Evolutionary conservation across 2,113 vertebrate species (phyloP), one percentile per base, ranked within the genome.

Genomic region (Mormoops blainvillei): DNA sequence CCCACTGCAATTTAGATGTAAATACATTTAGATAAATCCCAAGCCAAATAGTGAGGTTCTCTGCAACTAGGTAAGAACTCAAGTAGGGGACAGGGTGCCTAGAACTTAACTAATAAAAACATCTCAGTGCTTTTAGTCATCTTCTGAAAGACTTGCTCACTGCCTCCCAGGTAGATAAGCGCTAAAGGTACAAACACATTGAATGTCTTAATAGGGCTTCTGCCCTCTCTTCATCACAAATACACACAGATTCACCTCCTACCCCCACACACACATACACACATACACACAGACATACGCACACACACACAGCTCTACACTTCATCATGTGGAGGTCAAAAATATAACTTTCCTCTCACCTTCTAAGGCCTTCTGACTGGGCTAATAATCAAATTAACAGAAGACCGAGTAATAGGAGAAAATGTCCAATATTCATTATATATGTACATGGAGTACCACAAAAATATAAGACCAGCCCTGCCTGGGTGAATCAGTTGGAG

Each of bases 241-340:
- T 80, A 70, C 18, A 93, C 16, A 73, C 14, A 56, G 38, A 78
- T 43, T 76, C 28, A 76, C 56, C 22, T 5, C 22, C 38, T 26
- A 68, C 15, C n/a, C 1, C 2, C 1, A 26, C 4, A 41, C 2
- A 33, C 4, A 2, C 28, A 2, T 7, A 7, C 41, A 43, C 11
- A 85, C 38, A 87, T 16, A 22, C 28, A 2, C 9, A 7, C 41
- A 43, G 8, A 85, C 38, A 87, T 16, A 22, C 7, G 2, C 13
- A 38, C 15, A 94, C 36, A 54, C 13, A 41, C 41, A 80, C 8
- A 50, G 1, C 33, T 61, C 58, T 74, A 78, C 8, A 41, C 28
- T 38, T 61, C 10, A 36, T 52, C 50, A 80, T 38, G 50, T 36
- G n/a, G 20, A 13, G 13, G 50, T 36, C 19, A 78, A 78, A 52